Conservation (phyloP, 2,888 invertebrate genomes). For the Marronus borbonicus region DNA sequence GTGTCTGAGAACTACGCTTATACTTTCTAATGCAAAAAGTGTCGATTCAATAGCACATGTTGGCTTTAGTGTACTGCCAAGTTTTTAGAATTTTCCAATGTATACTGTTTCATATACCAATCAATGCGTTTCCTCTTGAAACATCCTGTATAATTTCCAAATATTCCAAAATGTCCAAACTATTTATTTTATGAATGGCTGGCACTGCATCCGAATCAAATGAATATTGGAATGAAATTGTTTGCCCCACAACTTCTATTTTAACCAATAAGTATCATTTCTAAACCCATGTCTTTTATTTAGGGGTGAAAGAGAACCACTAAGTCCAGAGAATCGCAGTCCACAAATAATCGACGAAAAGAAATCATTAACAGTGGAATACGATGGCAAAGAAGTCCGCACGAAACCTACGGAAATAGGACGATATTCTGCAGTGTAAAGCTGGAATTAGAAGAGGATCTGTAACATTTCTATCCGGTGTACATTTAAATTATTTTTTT, state of each 20-base stretch:
- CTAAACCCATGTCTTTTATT: constrained; percentile 47
- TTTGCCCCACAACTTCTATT: neutral
- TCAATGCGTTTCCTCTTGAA: too few relatives aligned
- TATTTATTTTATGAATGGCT: neutral
- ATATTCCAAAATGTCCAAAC: neutral
- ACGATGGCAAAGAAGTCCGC: constrained; percentile 86
- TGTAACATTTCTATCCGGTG: neutral
- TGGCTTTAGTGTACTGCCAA: too few relatives aligned
- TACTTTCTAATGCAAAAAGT: too few relatives aligned
- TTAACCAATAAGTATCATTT: neutral
- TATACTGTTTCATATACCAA: too few relatives aligned
- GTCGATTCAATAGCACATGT: too few relatives aligned
- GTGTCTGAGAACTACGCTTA: too few relatives aligned
- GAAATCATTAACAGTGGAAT: constrained; percentile 85
- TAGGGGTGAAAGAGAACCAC: constrained; percentile 88
- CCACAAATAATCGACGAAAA: constrained; percentile 76
- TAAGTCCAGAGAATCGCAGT: constrained; percentile 77
- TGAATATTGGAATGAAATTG: neutral
- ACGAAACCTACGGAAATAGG: constrained; percentile 89
- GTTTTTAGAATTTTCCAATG: too few relatives aligned
- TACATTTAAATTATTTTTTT: constrained; percentile 11
- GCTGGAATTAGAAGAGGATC: neutral
- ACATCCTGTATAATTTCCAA: too few relatives aligned
- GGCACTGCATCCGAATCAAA: neutral
- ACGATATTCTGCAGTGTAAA: constrained; percentile 89